These are phyloP conservation scores for Progne subis DNA, from an alignment of 2,113 vertebrate genomes.

Conservation along the genomic window DNA sequence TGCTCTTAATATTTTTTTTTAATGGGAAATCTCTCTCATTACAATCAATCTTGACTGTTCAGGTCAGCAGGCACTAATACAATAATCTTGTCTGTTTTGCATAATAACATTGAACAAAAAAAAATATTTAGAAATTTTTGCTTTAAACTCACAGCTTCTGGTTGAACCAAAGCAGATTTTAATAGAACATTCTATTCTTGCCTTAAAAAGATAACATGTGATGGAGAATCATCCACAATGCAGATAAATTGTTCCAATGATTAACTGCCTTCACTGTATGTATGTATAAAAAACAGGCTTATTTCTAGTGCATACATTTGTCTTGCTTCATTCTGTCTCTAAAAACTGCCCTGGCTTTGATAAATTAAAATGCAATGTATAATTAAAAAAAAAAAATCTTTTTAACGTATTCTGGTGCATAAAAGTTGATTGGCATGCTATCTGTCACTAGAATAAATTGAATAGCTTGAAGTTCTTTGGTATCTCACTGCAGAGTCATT, in stretches of 20 bases:
- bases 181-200: conserved; percentile 41
- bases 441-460: conserved; percentile 43
- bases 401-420: background rate
- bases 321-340: conserved; percentile 52
- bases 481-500: background rate
- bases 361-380: conserved; percentile 47
- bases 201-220: conserved; percentile 44
- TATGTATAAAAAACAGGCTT: conserved; percentile 41
- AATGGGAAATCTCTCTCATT: conserved; percentile 24
- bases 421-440: conserved; percentile 9
- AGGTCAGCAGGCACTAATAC: background rate
- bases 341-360: conserved; percentile 43
- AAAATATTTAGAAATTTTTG: conserved; percentile 1
- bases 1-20: conserved; percentile 9
- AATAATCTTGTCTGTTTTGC: conserved; percentile 13
- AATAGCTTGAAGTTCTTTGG: conserved; percentile 25
- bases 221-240: conserved; percentile 49
- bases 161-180: conserved; percentile 22
- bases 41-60: background rate
- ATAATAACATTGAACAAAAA: conserved; percentile 7
- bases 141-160: conserved; percentile 17
- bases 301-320: conserved; percentile 53
- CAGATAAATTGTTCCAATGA: conserved; percentile 46
- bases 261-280: conserved; percentile 48
- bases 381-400: conserved; percentile 21